These are phyloP conservation scores for Thaleichthys pacificus DNA, from an alignment of 2,797 vertebrate species.

Conservation along the genomic window DNA sequence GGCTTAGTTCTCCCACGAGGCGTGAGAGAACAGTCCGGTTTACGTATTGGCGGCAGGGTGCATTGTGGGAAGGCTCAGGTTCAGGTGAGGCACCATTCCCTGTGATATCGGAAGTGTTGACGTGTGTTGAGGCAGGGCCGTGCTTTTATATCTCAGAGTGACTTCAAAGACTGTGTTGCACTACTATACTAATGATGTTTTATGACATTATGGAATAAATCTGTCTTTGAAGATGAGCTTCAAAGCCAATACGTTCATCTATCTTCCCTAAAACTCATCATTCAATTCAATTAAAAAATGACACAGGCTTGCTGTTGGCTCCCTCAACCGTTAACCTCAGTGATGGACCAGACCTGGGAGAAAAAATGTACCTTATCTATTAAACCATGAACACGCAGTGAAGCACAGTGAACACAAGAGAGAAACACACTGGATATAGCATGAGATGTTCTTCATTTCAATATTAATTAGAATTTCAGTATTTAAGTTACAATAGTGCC, in stretches of 20 bases:
- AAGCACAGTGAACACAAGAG: not conserved
- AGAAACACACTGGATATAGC: not conserved
- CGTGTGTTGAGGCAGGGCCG: not conserved
- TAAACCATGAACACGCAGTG: not conserved
- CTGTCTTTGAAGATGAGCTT: not conserved
- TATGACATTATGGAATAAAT: not conserved
- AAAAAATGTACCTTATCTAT: not conserved
- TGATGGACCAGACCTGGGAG: too few species aligned
- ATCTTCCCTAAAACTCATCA: not conserved
- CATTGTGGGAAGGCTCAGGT: not conserved
- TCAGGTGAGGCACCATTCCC: not conserved
- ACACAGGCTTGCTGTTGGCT: too few species aligned
- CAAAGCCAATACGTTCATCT: not conserved
- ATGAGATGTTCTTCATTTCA: slow-evolving; percentile 2
- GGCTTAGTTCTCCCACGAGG: not conserved
- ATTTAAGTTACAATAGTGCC: slow-evolving; percentile 7
- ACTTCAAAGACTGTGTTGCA: not conserved
- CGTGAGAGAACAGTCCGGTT: not conserved
- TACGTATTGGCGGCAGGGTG: not conserved
- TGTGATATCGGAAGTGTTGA: not conserved
- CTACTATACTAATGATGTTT: not conserved
- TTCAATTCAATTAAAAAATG: not conserved
- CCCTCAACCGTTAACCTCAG: too few species aligned
- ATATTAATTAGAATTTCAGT: too few species aligned
- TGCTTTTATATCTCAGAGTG: not conserved